Base-by-base conservation (phyloP, 1,140 invertebrate genomes). In the Nymphalis io region DNA sequence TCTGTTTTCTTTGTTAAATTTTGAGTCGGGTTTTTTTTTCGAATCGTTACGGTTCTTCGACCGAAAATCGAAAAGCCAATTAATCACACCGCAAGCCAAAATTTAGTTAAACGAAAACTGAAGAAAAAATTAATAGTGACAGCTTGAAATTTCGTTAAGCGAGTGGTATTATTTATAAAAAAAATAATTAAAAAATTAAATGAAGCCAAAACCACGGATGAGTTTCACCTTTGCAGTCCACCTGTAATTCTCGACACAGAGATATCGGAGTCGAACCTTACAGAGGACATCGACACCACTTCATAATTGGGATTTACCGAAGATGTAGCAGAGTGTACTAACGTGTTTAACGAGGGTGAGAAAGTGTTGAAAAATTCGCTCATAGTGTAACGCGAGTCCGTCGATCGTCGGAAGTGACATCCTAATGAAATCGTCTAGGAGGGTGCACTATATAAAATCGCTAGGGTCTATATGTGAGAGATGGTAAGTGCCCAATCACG, bases 121-220 rank as follows among this genome's bases (percentile, higher is more conserved):
- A 88, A 91, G 84, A 85, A 83, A n/a, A 33, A 86, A 87, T 85
- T 87, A 88, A 86, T 76, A 86, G 84, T 89, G 87, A 88, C 74
- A 90, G 87, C 87, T 87, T 79, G 80, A 82, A 83, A 88, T 89
- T 89, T 89, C 81, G 81, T 87, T 84, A 91, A 91, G 87, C 88
- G 78, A 90, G 88, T 91, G 86, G 81, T 85, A 89, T 90, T 91
- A 90, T 86, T 87, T 73, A 75, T 85, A 83, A 81, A 85, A 86
- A 81, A 84, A 85, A n/a, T n/a, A n/a, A n/a, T n/a, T n/a, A n/a
- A 80, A 81, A 83, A 85, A 81, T 82, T 81, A 87, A 87, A 90
- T 90, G 89, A 91, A 90, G 89, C 89, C 89, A 90, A 90, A 89
- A 91, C 89, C 89, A 89, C 89, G 86, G 73, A 90, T 91, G 89